A percentile compares a stretch with the other conserved stretches of the same genome.
These are phyloP conservation scores for Chelonoidis abingdonii DNA, from an alignment of 2,113 vertebrate species.

Conservation along the genomic window DNA sequence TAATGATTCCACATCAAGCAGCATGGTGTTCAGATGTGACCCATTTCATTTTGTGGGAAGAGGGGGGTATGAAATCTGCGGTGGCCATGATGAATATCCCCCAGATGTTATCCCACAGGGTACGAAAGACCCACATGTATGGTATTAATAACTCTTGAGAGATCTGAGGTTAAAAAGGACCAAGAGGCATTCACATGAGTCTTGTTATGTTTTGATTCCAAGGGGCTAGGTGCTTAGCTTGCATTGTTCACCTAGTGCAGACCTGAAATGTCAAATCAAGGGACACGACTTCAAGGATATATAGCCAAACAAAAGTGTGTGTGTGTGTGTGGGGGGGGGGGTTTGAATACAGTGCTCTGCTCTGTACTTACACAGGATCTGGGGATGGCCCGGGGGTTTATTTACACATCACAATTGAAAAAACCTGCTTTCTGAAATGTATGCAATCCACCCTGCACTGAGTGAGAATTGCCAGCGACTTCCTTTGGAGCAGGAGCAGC, in stretches of 20 bases:
- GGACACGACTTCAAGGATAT: background rate
- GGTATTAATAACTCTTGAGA: constrained; percentile 19
- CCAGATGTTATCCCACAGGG: constrained; percentile 68
- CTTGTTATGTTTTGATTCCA: background rate
- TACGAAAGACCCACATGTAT: background rate
- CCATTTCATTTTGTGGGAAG: constrained; percentile 19
- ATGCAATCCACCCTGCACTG: background rate
- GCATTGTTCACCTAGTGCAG: no score
- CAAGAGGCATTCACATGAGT: background rate
- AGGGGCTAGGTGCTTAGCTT: background rate
- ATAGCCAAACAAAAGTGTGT: background rate
- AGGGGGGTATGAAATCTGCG: constrained; percentile 21
- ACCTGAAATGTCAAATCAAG: background rate
- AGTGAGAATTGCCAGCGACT: background rate
- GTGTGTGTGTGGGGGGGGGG: background rate
- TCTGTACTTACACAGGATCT: background rate
- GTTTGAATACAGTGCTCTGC: background rate
- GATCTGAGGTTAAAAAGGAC: constrained; percentile 54
- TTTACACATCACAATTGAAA: background rate
- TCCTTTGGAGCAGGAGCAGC: background rate
- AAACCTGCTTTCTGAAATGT: background rate
- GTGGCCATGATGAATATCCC: constrained; percentile 64
- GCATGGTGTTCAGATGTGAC: constrained; percentile 54
- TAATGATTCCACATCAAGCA: constrained; percentile 73
- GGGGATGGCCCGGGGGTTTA: background rate